Evolutionary conservation across 2,888 invertebrate species (phyloP).

Genomic region (Lasioglossum morio): DNA sequence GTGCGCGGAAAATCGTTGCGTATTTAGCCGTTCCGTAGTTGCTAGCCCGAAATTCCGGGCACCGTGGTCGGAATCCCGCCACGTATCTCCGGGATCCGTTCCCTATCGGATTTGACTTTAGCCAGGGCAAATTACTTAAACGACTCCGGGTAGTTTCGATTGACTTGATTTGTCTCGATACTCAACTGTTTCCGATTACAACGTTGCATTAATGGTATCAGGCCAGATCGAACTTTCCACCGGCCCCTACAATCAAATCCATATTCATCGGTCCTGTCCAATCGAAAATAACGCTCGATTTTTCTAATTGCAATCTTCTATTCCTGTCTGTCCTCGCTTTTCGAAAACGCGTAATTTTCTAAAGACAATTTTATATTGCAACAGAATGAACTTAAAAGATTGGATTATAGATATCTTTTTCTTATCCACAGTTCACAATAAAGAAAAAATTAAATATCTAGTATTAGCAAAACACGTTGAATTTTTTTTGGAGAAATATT

Average conservation of each 20-base stretch:
- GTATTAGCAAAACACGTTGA: neutral
- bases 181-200: conserved; percentile 38
- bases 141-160: conserved; percentile 51
- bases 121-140: conserved; percentile 46
- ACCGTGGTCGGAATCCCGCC: conserved; percentile 18
- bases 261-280: conserved; percentile 32
- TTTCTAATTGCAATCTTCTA: neutral
- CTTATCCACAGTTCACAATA: neutral
- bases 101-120: conserved; percentile 27
- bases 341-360: neutral
- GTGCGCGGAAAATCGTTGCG: neutral
- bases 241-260: conserved; percentile 24
- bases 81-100: neutral
- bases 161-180: conserved; percentile 56
- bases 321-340: neutral
- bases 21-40: conserved; percentile 8
- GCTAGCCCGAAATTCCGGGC: conserved; percentile 5
- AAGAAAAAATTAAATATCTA: neutral
- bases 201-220: conserved; percentile 49
- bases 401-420: neutral
- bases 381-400: neutral
- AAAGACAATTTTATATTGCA: neutral
- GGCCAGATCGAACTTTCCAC: conserved; percentile 28
- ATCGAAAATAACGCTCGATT: conserved; percentile 12
- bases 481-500: neutral